phyloP scores from a whole-genome alignment of 2,797 vertebrate species.

The Pachyuromys duprasi region DNA sequence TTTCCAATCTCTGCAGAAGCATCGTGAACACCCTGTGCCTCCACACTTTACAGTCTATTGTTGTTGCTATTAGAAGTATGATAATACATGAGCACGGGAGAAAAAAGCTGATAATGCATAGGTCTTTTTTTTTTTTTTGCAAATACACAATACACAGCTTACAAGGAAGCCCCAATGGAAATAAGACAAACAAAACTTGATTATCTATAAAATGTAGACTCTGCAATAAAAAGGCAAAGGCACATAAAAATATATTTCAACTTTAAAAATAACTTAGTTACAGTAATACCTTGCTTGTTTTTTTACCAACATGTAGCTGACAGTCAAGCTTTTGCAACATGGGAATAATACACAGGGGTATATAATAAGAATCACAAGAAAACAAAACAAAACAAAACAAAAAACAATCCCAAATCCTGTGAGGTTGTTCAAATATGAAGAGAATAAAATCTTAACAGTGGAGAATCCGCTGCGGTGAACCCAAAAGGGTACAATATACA shows the following conservation, averaged over 20 bases:
- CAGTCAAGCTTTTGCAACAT: constrained; percentile 80
- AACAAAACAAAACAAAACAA: constrained; percentile 69
- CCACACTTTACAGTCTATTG: constrained; percentile 77
- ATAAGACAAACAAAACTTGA: constrained; percentile 82
- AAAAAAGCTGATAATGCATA: constrained; percentile 81
- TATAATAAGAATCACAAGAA: constrained; percentile 81
- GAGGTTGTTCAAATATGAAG: constrained; percentile 82
- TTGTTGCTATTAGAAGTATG: constrained; percentile 82
- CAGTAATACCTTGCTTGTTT: constrained; percentile 85
- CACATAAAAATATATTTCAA: constrained; percentile 89
- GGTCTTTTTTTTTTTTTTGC: neutral
- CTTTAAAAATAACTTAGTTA: constrained; percentile 90
- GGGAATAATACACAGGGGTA: constrained; percentile 76
- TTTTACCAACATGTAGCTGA: constrained; percentile 82
- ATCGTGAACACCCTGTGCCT: constrained; percentile 85
- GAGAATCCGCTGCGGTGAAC: constrained; percentile 74
- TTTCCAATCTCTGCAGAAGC: constrained; percentile 84
- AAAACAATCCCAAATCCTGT: constrained; percentile 66
- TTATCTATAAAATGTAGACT: constrained; percentile 86
- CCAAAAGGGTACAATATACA: constrained; percentile 82
- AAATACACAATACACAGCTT: constrained; percentile 85
- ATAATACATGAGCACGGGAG: constrained; percentile 80
- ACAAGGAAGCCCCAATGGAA: constrained; percentile 84
- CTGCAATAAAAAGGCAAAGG: constrained; percentile 88
- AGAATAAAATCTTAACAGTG: constrained; percentile 79